Evolutionary conservation across 2,888 invertebrate species (phyloP), one percentile per base, ranked within the genome.

Genomic region (Octodonta nipae): DNA sequence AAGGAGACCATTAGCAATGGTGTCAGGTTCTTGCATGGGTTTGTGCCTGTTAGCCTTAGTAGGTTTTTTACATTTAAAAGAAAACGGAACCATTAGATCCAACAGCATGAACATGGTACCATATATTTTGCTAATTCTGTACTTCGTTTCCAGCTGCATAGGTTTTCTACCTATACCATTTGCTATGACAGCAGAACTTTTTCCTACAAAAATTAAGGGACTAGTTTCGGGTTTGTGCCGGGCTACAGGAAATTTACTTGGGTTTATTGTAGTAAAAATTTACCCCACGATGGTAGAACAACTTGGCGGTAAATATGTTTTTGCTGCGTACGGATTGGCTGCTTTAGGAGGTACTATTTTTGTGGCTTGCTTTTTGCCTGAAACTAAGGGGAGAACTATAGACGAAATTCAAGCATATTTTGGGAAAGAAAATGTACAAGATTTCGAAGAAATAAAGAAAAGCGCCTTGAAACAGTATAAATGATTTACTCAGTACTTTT

Each of bases 111-210:
- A 51, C 5, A 55, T 63, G 31, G 42, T 69, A 2, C 68, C 70
- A 0, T 51, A 66, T 0, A 24, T 60, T 2, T 52, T 65, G 8
- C 46, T 72, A 3, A 44, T 70, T 5, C 40, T 58, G 26, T 69
- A 67, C 42, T 68, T 71, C 35, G 63, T 69, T 34, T 56, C 61
- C 11, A 67, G 67, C 34, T 67, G 70, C 0, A 35, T 70, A 1
- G 72, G 71, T 1, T 70, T 69, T 40, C 50, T 70, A n/a, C 66
- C 67, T 0, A 44, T 72, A 3, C 72, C 72, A 0, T 72, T 69
- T 46, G 69, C 70, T 0, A 64, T 72, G 65, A 51, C 69, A 0
- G 69, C 70, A 1, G 71, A 72, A 43, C 56, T 71, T 4, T 71
- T 66, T 41, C 70, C 71, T 1, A 44, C 61, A 6, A 63, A 65